phyloP scores from a whole-genome alignment of 2,113 vertebrate genomes.

The Dasyprocta punctata region DNA sequence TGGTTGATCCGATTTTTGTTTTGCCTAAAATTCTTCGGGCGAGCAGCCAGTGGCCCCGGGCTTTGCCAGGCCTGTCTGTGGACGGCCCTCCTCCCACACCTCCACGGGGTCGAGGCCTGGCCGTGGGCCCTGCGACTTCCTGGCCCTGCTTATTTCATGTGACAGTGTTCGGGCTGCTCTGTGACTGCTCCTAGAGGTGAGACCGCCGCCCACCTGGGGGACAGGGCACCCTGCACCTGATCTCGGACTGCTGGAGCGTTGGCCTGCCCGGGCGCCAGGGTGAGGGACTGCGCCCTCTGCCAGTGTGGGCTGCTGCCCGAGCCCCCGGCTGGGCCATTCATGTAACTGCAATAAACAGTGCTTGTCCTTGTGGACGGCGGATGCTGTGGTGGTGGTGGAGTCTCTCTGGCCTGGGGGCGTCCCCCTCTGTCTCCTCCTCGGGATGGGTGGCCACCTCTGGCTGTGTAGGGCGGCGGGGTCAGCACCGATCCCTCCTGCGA shows the following conservation, averaged over 20 bases:
- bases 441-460: slow-evolving; percentile 54
- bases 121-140: background rate
- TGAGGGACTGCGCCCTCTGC: background rate
- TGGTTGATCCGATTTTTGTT: background rate
- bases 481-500: rapidly evolving
- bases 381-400: background rate
- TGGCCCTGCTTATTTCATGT: slow-evolving; percentile 33
- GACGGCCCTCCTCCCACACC: background rate
- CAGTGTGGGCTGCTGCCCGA: background rate
- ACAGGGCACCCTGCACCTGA: background rate
- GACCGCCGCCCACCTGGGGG: background rate
- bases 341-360: slow-evolving; percentile 60
- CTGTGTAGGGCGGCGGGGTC: background rate
- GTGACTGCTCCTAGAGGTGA: background rate
- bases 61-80: background rate
- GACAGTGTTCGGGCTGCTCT: background rate
- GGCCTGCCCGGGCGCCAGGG: background rate
- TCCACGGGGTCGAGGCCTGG: background rate
- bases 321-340: background rate
- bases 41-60: background rate
- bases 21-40: slow-evolving; percentile 29
- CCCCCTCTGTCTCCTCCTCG: background rate
- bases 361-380: slow-evolving; percentile 40
- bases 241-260: background rate
- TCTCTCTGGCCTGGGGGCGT: background rate